phyloP scores from a whole-genome alignment of 2,113 vertebrate species.

The Lipotes vexillifer region DNA sequence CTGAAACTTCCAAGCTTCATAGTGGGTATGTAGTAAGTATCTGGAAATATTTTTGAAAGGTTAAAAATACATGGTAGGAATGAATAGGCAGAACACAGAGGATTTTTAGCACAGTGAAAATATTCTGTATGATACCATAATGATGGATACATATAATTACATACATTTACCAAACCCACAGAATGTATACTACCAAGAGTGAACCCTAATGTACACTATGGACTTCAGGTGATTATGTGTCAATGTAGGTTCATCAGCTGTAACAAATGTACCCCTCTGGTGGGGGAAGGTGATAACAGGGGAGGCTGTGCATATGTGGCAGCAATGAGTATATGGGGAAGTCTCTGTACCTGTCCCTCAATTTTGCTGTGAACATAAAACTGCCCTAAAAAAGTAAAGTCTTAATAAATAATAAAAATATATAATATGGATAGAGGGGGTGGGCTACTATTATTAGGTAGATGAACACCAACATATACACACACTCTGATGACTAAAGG shows the following conservation, averaged over 20 bases:
- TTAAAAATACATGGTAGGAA: not conserved
- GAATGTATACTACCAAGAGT: not conserved
- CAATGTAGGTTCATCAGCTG: not conserved
- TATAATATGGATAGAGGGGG: not conserved
- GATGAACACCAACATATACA: not conserved
- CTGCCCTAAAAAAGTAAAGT: not conserved
- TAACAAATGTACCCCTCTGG: not conserved
- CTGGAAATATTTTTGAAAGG: not conserved
- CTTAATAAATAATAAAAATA: not conserved
- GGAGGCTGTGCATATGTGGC: not conserved
- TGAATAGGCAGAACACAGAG: not conserved
- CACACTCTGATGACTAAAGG: not conserved
- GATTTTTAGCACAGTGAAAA: not conserved
- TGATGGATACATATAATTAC: not conserved
- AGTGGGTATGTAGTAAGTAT: not conserved
- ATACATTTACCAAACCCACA: not conserved
- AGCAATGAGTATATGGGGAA: not conserved
- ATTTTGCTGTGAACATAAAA: not conserved
- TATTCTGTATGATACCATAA: not conserved
- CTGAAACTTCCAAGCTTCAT: conserved; percentile 3
- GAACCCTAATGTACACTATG: not conserved
- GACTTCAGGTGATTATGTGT: not conserved
- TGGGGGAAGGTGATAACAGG: not conserved
- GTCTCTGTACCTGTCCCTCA: not conserved
- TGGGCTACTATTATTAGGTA: not conserved